Base-by-base conservation (phyloP, 2,113 vertebrate species). In the Semnornis frantzii region DNA sequence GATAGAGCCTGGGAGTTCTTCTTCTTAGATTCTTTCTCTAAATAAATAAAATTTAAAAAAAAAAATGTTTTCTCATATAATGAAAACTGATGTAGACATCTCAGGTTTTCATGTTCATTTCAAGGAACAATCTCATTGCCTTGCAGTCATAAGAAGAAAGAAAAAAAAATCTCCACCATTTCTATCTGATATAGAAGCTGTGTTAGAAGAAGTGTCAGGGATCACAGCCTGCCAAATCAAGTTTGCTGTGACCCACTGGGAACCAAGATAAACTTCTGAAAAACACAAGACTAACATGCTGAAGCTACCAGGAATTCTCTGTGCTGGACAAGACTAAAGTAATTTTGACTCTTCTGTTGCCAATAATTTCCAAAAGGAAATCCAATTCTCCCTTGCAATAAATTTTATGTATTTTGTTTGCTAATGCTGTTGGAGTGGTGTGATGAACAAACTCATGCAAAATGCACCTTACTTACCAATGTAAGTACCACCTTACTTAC, bases 311-410 rank as follows among this genome's bases (percentile, higher is more conserved):
- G 76, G 82, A 96, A 84, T 95, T 92, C 58, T 94, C 73, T 90
- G 65, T 63, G 50, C 92, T 79, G 93, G 93, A 76, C 93, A 93
- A 63, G 82, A 95, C 86, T 95, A 86, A 95, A 91, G 81, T 90
- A 6, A 33, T 88, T 90, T 70, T 92, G 62, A 85, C 27, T 95
- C 78, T 90, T 86, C 80, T 86, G 42, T 31, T 92, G 87, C 55
- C 44, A 90, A 16, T 63, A 93, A 78, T 79, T 46, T 85, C 58
- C 33, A 30, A 73, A 77, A 93, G 69, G 62, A 93, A 87, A 93
- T 88, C 70, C 75, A 44, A 84, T 93, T 96, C 81, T 90, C 66
- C 42, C 42, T 76, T 27, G 21, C 39, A 13, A 52, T 42, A 93
- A 84, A 62, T 27, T 85, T 92, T 2, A 28, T 65, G 3, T 12